Conservation (phyloP, 2,797 vertebrate genomes). For the Aphelocoma californica region DNA sequence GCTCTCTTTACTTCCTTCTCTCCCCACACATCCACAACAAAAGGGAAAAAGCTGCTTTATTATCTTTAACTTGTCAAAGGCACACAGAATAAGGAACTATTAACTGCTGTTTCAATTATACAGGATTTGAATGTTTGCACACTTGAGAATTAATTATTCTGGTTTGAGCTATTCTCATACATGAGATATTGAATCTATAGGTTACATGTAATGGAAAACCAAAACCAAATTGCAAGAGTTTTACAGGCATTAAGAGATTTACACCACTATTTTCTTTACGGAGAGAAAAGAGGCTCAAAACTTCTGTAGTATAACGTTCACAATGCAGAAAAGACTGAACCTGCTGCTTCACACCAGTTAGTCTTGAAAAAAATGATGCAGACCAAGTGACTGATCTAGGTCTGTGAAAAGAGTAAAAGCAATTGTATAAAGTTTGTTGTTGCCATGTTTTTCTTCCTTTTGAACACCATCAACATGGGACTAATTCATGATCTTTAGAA, state of each 20-base stretch:
- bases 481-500: slow-evolving; percentile 63
- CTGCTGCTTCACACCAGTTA: not conserved
- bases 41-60: not conserved
- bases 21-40: not conserved
- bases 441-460: slow-evolving; percentile 55
- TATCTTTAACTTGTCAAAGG: not conserved
- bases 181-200: not conserved
- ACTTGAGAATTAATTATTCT: not conserved
- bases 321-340: not conserved
- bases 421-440: slow-evolving; percentile 35
- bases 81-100: not conserved
- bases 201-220: not conserved
- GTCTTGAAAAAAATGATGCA: not conserved
- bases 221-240: not conserved
- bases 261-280: not conserved
- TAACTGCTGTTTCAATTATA: not conserved
- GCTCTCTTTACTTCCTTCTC: not conserved
- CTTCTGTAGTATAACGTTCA: not conserved
- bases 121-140: not conserved
- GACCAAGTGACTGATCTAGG: not conserved
- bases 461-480: slow-evolving; percentile 61
- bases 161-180: not conserved
- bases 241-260: not conserved
- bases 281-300: not conserved
- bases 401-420: not conserved